phyloP scores from a whole-genome alignment of 2,113 vertebrate genomes.

The Notarius lentiginosus region DNA sequence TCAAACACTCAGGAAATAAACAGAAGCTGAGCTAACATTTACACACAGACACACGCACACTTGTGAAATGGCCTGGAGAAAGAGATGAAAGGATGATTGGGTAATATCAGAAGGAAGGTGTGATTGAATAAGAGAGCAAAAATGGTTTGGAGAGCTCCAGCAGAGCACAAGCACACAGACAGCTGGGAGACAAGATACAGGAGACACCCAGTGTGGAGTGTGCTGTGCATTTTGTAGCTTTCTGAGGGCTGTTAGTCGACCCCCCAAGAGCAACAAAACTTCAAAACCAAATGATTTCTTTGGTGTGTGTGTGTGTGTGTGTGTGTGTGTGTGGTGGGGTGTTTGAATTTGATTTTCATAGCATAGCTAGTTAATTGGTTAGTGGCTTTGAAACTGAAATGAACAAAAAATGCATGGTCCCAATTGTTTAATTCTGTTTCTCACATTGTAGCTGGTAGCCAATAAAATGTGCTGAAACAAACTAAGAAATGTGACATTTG shows the following conservation, averaged over 20 bases:
- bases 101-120: conserved; percentile 33
- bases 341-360: not conserved
- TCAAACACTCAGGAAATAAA: conserved; percentile 33
- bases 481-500: not conserved
- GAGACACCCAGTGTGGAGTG: conserved; percentile 14
- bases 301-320: conserved; percentile 20
- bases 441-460: not conserved
- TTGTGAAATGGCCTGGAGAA: conserved; percentile 36
- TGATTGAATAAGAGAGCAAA: conserved; percentile 46
- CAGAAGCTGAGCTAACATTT: conserved; percentile 17
- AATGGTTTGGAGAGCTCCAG: conserved; percentile 35
- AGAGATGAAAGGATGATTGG: conserved; percentile 46
- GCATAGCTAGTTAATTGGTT: not conserved
- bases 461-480: not conserved
- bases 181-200: conserved; percentile 19
- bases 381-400: not conserved
- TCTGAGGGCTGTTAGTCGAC: not conserved
- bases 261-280: conserved; percentile 27
- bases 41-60: conserved; percentile 12
- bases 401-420: not conserved
- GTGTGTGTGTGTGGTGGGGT: conserved; percentile 15
- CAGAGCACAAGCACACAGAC: conserved; percentile 15
- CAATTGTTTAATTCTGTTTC: not conserved
- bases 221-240: conserved; percentile 1
- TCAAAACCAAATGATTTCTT: conserved; percentile 20